Evolutionary conservation across 2,888 invertebrate species (phyloP).

Genomic region (Vannuccia rotundouncinata): DNA sequence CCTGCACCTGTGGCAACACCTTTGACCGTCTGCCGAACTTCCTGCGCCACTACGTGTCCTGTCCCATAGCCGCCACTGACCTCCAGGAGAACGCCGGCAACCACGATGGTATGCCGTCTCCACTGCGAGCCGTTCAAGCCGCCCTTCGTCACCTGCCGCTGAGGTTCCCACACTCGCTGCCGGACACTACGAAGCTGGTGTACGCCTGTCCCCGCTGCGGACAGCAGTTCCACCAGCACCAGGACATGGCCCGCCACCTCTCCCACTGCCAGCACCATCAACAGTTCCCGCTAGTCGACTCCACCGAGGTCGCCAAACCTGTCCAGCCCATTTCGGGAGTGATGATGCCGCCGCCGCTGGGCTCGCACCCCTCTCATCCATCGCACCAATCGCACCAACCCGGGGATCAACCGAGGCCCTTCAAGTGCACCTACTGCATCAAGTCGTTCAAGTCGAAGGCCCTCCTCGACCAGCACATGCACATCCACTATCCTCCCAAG

Average conservation of each 20-base stretch:
- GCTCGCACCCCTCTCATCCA: background rate
- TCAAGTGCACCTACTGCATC: slow-evolving; percentile 30
- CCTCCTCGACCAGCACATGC: slow-evolving; percentile 39
- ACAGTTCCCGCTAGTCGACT: background rate
- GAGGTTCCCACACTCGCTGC: background rate
- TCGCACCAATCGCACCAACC: background rate
- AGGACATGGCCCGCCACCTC: background rate
- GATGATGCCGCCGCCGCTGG: background rate
- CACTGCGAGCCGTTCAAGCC: background rate
- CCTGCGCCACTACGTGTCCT: slow-evolving; percentile 13
- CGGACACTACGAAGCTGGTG: background rate
- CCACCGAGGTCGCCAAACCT: background rate
- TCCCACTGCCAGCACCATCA: background rate
- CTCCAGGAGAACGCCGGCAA: slow-evolving; percentile 31
- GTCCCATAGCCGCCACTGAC: slow-evolving; percentile 29
- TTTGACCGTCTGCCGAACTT: slow-evolving; percentile 13
- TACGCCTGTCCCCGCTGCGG: background rate
- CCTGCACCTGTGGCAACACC: slow-evolving; percentile 15
- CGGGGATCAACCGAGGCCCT: background rate
- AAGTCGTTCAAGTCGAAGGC: slow-evolving; percentile 38
- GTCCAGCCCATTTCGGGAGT: background rate
- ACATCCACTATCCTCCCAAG: slow-evolving; percentile 37
- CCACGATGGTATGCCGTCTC: background rate
- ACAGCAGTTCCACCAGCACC: background rate
- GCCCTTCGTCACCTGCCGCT: background rate